phyloP scores from a whole-genome alignment of 2,797 vertebrate species.

The Xenentodon cancila region DNA sequence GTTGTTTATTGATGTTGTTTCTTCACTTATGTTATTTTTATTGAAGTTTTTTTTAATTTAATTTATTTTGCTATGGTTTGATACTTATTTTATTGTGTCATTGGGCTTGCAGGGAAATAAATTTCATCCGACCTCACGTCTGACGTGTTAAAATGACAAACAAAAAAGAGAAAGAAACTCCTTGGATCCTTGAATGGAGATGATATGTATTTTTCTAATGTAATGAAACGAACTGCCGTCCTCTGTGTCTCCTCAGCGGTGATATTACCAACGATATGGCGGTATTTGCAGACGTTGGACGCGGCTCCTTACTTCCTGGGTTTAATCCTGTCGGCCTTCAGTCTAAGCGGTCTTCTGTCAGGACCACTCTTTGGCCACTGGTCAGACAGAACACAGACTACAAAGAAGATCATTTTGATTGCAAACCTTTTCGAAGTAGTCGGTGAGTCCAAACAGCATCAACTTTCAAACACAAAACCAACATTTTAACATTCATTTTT shows the following conservation, averaged over 20 bases:
- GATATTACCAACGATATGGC: slow-evolving; percentile 89
- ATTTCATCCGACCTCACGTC: too few relatives aligned
- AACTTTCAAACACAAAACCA: not conserved
- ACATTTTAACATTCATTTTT: not conserved
- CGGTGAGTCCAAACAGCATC: slow-evolving; percentile 67
- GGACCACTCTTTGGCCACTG: slow-evolving; percentile 84
- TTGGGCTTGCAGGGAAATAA: too few relatives aligned
- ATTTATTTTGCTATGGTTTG: too few relatives aligned
- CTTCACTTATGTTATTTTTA: too few relatives aligned
- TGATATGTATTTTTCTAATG: not conserved
- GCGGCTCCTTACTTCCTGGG: slow-evolving; percentile 87
- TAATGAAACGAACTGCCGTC: not conserved
- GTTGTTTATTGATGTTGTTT: too few relatives aligned
- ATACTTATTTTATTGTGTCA: too few relatives aligned
- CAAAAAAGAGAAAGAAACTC: too few relatives aligned
- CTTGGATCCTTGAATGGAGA: too few relatives aligned
- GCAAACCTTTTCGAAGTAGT: slow-evolving; percentile 86
- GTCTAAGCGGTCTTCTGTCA: slow-evolving; percentile 84
- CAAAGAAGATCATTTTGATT: slow-evolving; percentile 86
- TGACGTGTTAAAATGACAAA: too few relatives aligned
- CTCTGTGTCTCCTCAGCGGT: slow-evolving; percentile 78
- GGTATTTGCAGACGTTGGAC: slow-evolving; percentile 83
- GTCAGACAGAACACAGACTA: slow-evolving; percentile 82
- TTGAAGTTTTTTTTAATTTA: too few relatives aligned
- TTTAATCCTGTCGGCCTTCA: slow-evolving; percentile 86